Evolutionary conservation across 2,888 invertebrate species (phyloP).

Genomic region (Eristalis tenax): DNA sequence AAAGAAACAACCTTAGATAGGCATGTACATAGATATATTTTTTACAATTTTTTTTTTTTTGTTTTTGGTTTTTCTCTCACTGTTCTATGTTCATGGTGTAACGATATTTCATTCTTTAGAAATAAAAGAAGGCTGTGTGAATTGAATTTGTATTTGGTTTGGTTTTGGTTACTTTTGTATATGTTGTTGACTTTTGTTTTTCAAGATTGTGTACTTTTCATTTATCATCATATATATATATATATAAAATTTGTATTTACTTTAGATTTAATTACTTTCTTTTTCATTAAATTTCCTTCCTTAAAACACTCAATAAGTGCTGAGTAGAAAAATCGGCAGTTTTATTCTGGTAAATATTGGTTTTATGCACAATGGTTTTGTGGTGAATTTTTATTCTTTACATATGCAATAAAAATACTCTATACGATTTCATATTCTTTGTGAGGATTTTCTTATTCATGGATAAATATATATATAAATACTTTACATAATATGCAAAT

Average conservation of each 20-base stretch:
- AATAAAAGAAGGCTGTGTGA: slow-evolving; percentile 62
- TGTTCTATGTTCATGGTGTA: slow-evolving; percentile 9
- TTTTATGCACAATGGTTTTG: slow-evolving; percentile 54
- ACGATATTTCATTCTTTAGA: slow-evolving; percentile 19
- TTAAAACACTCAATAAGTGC: slow-evolving; percentile 52
- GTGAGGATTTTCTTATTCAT: slow-evolving; percentile 46
- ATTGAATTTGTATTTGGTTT: not conserved
- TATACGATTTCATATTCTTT: slow-evolving; percentile 25
- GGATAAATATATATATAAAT: slow-evolving; percentile 66
- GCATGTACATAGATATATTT: slow-evolving; percentile 6
- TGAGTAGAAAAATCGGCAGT: slow-evolving; percentile 67
- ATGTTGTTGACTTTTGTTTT: not conserved
- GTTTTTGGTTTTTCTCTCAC: no score
- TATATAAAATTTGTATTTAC: slow-evolving; percentile 68
- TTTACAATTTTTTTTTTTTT: not conserved
- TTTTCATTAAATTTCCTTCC: slow-evolving; percentile 29
- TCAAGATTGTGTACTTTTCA: slow-evolving; percentile 62
- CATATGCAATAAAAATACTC: slow-evolving; percentile 59
- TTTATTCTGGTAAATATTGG: slow-evolving; percentile 70
- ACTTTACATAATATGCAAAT: slow-evolving; percentile 66
- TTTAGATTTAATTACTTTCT: not conserved
- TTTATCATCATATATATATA: slow-evolving; percentile 23
- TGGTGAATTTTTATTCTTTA: slow-evolving; percentile 44
- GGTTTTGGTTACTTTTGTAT: slow-evolving; percentile 41
- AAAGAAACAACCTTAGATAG: slow-evolving; percentile 62